Evolutionary conservation across 92 coral and sea anemone species (phyloP).

Genomic region (Paragorgia papillata): DNA sequence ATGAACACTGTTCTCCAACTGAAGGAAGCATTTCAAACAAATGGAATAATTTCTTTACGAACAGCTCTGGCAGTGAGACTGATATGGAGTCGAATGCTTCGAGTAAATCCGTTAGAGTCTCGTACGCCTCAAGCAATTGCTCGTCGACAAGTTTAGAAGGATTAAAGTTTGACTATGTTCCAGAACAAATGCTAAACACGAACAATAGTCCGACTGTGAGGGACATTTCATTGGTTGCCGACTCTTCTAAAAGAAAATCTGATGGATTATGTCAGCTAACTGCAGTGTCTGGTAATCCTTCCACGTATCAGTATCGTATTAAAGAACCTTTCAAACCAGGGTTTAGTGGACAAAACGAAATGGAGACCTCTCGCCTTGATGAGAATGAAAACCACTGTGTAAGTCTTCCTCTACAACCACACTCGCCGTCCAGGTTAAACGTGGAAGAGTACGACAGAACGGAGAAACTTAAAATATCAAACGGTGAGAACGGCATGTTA

Average conservation of each 20-base stretch:
- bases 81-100: conserved; percentile 25
- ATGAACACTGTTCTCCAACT: conserved; percentile 2
- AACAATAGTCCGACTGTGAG: conserved; percentile 39
- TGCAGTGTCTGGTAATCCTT: conserved; percentile 17
- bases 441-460: conserved; percentile 15
- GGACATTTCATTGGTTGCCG: conserved; percentile 17
- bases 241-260: conserved; percentile 19
- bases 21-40: conserved; percentile 12
- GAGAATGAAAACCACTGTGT: conserved; percentile 25
- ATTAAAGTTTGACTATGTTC: conserved; percentile 3
- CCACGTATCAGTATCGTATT: conserved; percentile 12
- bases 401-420: background rate
- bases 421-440: conserved; percentile 29
- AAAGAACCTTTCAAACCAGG: background rate
- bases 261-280: conserved; percentile 41
- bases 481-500: conserved; percentile 32
- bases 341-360: background rate
- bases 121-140: conserved; percentile 28
- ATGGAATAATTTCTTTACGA: conserved; percentile 36
- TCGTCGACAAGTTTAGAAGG: conserved; percentile 35
- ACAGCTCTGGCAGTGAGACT: conserved; percentile 16
- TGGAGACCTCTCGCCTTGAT: conserved; percentile 33
- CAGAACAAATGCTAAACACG: conserved; percentile 8
- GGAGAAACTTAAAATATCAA: conserved; percentile 36
- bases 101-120: background rate